Evolutionary conservation across 2,888 invertebrate genomes (phyloP), one percentile per base, ranked within the genome.

Genomic region (Drosophila formosana): DNA sequence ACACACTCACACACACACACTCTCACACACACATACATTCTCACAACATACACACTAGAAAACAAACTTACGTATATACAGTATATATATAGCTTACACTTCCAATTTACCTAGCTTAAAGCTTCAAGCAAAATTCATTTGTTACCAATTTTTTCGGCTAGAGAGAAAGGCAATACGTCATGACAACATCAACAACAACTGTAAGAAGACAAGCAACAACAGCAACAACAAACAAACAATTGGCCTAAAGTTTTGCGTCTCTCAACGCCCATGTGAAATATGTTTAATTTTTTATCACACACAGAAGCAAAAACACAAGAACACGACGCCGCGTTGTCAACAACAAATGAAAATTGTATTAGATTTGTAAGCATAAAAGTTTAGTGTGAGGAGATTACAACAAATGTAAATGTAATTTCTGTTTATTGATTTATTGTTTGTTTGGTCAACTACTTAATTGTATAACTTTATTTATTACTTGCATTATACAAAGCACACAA

Each of bases 141-240:
- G 34, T 46, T 46, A 46, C 4, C 34, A 37, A 56, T 37, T 46
- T 56, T 46, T 32, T 32, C 32, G 56, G 56, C 56, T 45, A 46
- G 45, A 46, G 46, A 46, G 45, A 46, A 46, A 46, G 25, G 32
- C 45, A 46, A 45, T 25, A 46, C 26, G 55, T 46, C 56, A 56
- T 56, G 56, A 56, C 56, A 56, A 56, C 13, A 46, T 25, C 26
- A 45, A 9, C 45, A 55, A 2, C 23, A 37, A 28, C 13, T 18
- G 18, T 18, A 18, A 18, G 18, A 25, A 25, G n/a, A 51, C 1
- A 9, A 34, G 8, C 34, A 39, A 26, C 37, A 26, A 39, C 25
- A 26, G 11, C 9, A 25, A 51, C 7, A 52, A 11, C 28, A 34
- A 13, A 13, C 13, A 13, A 53, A 23, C 11, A 55, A 55, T 30